phyloP scores from a whole-genome alignment of 2,113 vertebrate species.

The Sinocyclocheilus grahami region DNA sequence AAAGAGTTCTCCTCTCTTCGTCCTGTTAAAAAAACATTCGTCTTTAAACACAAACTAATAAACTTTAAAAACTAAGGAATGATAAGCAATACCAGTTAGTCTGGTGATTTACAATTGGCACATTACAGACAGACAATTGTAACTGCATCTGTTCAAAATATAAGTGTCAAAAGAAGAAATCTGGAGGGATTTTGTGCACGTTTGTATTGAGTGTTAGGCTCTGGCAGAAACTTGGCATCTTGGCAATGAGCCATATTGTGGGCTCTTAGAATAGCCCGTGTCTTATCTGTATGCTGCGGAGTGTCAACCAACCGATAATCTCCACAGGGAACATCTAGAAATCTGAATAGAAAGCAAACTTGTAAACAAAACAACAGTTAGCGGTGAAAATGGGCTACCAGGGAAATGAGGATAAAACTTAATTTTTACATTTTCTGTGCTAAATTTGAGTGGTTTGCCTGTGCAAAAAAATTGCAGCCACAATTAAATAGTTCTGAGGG shows the following conservation, averaged over 20 bases:
- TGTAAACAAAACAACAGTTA: neutral
- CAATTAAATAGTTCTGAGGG: neutral
- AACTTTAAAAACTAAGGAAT: neutral
- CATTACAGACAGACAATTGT: neutral
- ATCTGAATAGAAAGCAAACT: neutral
- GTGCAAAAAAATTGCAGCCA: neutral
- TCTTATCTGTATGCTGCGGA: conserved; percentile 14
- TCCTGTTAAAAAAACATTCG: conserved; percentile 73
- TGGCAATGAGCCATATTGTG: neutral
- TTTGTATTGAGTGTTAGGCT: neutral
- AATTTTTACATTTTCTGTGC: neutral
- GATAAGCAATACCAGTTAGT: neutral
- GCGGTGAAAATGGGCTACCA: neutral
- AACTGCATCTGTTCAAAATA: too few species aligned
- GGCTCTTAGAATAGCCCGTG: conserved; percentile 17
- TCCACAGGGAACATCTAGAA: neutral
- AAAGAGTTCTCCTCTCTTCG: conserved; percentile 96
- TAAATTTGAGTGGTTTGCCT: neutral
- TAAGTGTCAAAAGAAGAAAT: conserved; percentile 6
- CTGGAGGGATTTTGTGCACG: neutral
- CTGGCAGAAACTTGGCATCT: neutral
- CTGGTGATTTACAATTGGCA: neutral
- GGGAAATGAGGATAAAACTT: neutral
- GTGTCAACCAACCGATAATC: neutral
- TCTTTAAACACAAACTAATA: neutral